Percentiles rank a stretch among this genome's conserved stretches.
phyloP scores from a whole-genome alignment of 2,113 vertebrate genomes.

The Octodon degus region DNA sequence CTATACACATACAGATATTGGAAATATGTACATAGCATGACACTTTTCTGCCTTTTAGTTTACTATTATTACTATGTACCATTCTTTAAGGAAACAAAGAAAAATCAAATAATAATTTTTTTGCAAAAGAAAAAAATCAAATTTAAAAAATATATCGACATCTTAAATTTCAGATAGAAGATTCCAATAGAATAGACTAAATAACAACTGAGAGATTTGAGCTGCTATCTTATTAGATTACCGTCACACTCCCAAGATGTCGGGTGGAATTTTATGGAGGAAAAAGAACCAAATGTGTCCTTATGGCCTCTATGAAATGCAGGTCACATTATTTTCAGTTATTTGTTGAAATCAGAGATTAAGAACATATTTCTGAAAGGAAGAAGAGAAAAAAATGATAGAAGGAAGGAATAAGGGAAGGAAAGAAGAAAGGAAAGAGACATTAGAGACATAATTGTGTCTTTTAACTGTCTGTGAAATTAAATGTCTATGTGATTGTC shows the following conservation, averaged over 20 bases:
- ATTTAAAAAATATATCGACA: neutral
- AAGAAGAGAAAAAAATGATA: no score
- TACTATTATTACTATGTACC: neutral
- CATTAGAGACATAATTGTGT: neutral
- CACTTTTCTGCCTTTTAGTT: neutral
- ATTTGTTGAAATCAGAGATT: neutral
- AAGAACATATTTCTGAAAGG: neutral
- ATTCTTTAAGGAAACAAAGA: neutral
- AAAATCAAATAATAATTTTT: neutral
- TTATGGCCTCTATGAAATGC: neutral
- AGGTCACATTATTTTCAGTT: neutral
- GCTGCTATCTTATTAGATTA: fast-evolving
- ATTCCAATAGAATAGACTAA: neutral
- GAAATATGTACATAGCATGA: neutral
- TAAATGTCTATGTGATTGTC: neutral
- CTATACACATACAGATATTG: neutral
- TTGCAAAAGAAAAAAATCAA: neutral
- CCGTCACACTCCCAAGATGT: neutral
- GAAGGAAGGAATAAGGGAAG: fast-evolving
- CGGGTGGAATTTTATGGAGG: neutral
- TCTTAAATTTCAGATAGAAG: neutral
- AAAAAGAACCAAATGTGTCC: neutral
- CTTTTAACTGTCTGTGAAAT: neutral
- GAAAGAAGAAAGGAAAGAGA: no score
- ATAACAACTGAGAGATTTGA: neutral